Evolutionary conservation across 2,797 vertebrate species (phyloP).

Genomic region (Clarias platycephalus): DNA sequence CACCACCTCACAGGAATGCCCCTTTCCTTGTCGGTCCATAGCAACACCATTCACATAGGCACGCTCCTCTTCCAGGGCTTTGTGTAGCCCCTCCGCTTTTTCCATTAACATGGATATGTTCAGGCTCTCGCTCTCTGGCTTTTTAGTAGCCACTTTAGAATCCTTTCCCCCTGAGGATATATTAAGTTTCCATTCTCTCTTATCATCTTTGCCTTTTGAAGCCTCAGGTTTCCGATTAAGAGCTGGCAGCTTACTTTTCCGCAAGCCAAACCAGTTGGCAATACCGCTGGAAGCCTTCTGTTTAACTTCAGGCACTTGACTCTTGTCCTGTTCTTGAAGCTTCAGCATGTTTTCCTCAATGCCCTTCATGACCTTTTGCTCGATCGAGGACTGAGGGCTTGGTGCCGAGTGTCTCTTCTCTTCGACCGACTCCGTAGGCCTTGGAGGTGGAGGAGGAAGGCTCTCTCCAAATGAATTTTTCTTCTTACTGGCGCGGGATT

Average conservation of each 20-base stretch:
- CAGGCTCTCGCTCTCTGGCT: slow-evolving; percentile 87
- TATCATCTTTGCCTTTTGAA: slow-evolving; percentile 81
- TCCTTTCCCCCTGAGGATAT: slow-evolving; percentile 82
- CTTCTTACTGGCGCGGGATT: slow-evolving; percentile 73
- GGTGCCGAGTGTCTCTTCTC: slow-evolving; percentile 65
- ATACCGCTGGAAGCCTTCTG: slow-evolving; percentile 88
- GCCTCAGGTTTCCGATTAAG: slow-evolving; percentile 84
- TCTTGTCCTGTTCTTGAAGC: slow-evolving; percentile 87
- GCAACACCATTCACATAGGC: slow-evolving; percentile 83
- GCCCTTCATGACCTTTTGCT: slow-evolving; percentile 98
- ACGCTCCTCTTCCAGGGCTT: slow-evolving; percentile 90
- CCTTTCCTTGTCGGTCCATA: slow-evolving; percentile 77
- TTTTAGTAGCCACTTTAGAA: slow-evolving; percentile 78
- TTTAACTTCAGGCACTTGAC: slow-evolving; percentile 76
- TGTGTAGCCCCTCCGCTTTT: slow-evolving; percentile 90
- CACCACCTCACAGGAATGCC: slow-evolving; percentile 76
- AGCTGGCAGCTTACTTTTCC: slow-evolving; percentile 91
- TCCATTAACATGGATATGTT: slow-evolving; percentile 98
- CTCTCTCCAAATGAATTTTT: slow-evolving; percentile 74
- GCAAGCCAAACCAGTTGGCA: slow-evolving; percentile 94
- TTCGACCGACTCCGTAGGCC: slow-evolving; percentile 53
- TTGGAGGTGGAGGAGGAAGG: slow-evolving; percentile 71
- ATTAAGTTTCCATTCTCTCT: slow-evolving; percentile 77
- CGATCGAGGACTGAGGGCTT: slow-evolving; percentile 84
- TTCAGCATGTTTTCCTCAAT: slow-evolving; percentile 93